Evolutionary conservation across 2,888 invertebrate species (phyloP).

Genomic region (Endotricha flammealis): DNA sequence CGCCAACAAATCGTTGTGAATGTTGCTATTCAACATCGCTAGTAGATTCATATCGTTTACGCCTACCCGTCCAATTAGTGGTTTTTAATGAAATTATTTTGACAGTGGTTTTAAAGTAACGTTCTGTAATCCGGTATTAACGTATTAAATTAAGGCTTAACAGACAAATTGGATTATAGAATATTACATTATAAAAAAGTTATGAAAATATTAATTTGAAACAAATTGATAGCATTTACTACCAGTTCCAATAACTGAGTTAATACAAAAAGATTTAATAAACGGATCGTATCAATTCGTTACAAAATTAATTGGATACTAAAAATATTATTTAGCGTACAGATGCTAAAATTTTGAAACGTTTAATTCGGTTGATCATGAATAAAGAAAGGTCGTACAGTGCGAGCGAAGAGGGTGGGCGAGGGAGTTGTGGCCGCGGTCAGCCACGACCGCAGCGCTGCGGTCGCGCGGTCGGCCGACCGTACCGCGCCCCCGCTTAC

Average conservation of each 20-base stretch:
- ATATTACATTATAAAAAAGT: no score
- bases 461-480: constrained; percentile 37
- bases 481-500: constrained; percentile 26
- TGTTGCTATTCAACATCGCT: constrained; percentile 20
- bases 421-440: constrained; percentile 38
- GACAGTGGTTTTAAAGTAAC: no score
- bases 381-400: constrained; percentile 30
- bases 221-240: no score
- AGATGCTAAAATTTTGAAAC: neutral
- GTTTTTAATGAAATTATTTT: constrained; percentile 4
- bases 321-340: no score
- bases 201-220: no score
- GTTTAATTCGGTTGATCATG: constrained; percentile 22
- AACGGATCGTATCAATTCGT: no score
- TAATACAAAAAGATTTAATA: no score
- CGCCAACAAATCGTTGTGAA: constrained; percentile 28
- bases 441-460: constrained; percentile 31
- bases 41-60: constrained; percentile 14
- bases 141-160: no score
- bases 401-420: constrained; percentile 13
- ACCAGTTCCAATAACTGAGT: no score
- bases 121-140: no score
- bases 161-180: no score
- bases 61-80: constrained; percentile 8
- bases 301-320: no score